A percentile compares a stretch with the other conserved stretches of the same genome.
Conservation (phyloP, 2,113 vertebrate genomes). For the Sapajus apella region DNA sequence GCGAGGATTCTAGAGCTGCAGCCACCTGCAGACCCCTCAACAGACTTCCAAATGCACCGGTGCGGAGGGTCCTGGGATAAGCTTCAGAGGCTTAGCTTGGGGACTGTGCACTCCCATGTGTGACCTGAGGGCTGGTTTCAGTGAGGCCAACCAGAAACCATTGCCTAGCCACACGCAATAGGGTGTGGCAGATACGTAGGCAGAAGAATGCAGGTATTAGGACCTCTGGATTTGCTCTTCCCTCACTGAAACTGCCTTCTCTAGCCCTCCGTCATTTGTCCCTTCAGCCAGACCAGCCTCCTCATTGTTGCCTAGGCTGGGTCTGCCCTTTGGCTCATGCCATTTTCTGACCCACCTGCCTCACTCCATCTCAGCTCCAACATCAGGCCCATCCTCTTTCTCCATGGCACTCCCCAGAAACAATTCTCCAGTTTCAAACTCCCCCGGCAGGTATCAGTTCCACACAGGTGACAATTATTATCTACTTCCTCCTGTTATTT, state of each 20-base stretch:
- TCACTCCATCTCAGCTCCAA: background rate
- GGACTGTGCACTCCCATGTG: fast-evolving
- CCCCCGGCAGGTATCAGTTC: background rate
- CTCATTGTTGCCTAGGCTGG: background rate
- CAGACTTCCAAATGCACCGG: background rate
- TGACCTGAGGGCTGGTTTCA: background rate
- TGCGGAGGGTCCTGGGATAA: background rate
- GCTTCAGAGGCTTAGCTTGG: background rate
- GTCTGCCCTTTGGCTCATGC: background rate
- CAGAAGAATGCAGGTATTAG: background rate
- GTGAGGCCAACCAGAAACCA: background rate
- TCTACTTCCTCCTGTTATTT: background rate
- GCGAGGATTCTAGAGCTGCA: background rate
- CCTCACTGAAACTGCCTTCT: background rate
- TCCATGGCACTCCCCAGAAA: background rate
- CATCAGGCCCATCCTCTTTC: background rate
- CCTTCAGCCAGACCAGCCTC: background rate
- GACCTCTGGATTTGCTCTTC: background rate
- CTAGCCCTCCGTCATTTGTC: background rate
- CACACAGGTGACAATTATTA: background rate
- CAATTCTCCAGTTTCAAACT: background rate
- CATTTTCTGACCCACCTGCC: background rate
- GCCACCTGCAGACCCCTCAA: background rate
- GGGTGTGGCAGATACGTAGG: background rate
- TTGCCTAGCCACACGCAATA: background rate